Base-by-base conservation (phyloP, 2,888 invertebrate species). In the Mimas tiliae region DNA sequence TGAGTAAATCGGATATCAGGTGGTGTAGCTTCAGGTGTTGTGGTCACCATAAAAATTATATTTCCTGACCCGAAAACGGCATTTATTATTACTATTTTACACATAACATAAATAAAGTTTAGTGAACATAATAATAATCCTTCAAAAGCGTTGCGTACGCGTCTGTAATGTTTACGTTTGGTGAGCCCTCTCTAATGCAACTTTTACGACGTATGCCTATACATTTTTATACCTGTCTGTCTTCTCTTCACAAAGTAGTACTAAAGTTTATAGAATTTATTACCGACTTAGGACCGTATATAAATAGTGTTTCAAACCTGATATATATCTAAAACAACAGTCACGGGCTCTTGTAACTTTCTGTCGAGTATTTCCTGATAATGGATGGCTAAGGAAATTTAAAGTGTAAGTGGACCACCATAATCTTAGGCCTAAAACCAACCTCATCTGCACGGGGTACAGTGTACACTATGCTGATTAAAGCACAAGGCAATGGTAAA, bases 181-280 rank as follows among this genome's bases (percentile, higher is more conserved):
- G 79, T 78, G 72, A 77, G 74, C 74, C 70, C 69, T 71, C 69
- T 77, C 79, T 81, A 84, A 82, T 82, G 81, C 74, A 79, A 74
- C 70, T 79, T 85, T 84, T 83, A 85, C 83, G 83, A 84, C 66
- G 67, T 68, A 72, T 75, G 72, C 71, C 69, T 71, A 76, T 73
- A 76, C 74, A 76, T 72, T 81, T 78, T 81, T 79, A 81, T 72
- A 76, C 77, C 69, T 70, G 74, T 76, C 69, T 70, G 73, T 76
- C 73, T 73, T 74, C 73, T 47, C 53, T 16, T 38, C 19, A 38
- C 51, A 52, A 42, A 50, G 45, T 55, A 65, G 48, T 58, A 65
- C 34, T 63, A 52, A 66, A 66, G 45, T 47, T 53, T 66, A 63
- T 52, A 53, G 51, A 34, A 47, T 66, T 66, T 66, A 66, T 63